Base-by-base conservation (phyloP, 2,113 vertebrate genomes). In the Piliocolobus tephrosceles region DNA sequence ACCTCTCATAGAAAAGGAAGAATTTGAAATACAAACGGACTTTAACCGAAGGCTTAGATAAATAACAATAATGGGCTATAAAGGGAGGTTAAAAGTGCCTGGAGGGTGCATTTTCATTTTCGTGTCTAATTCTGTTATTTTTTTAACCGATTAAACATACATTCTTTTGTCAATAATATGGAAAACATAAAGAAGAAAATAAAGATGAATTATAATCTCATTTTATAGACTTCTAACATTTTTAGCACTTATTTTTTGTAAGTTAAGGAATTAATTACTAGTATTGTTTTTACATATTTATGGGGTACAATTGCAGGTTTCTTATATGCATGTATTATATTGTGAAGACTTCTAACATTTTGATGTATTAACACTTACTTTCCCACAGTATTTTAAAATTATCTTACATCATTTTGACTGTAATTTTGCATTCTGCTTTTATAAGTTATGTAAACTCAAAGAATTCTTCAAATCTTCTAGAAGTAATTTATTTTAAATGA, bases 401-500 rank as follows among this genome's bases (percentile, higher is more conserved):
- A n/a, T 68, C 17, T 66, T n/a, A 30, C 7, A 38, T 75, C n/a
- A 38, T 30, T 81, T 13, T 97, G 66, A 94, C 18, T 70, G 23
- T 3, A 90, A 66, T 80, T 90, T 95, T 78, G 8, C 85, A 13
- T 93, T 79, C 27, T 87, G 40, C 45, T 79, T 95, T 94, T 80
- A 38, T 89, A n/a, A 88, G 94, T 88, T 92, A 90, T n/a, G 47
- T 85, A 91, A 94, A 25, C 16, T 10, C 8, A 47, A 68, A 79
- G 4, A 55, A 68, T 73, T 70, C 32, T 61, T 35, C 1, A 10
- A 43, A 22, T 68, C 61, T 86, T 50, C 7, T 73, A 47, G 89
- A 85, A 57, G 23, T 82, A 55, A 55, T 91, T 91, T 90, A 40
- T 92, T 93, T 93, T 91, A 93, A 88, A 78, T 86, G 5, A 81